These are phyloP conservation scores for Plagodis pulveraria DNA, from an alignment of 2,888 invertebrate genomes.

Conservation along the genomic window DNA sequence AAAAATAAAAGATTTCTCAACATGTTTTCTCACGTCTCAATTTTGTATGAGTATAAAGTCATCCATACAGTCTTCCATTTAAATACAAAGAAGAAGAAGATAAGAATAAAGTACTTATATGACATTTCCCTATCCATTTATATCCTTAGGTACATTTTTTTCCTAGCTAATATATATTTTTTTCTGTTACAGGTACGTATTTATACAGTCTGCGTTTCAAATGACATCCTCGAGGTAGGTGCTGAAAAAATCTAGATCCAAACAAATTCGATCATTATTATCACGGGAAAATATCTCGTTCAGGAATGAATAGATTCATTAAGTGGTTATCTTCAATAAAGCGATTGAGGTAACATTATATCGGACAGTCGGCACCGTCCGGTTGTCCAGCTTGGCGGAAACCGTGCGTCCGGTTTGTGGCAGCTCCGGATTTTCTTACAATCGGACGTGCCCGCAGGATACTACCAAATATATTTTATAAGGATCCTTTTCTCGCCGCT, in stretches of 20 bases:
- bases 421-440: slow-evolving; percentile 58
- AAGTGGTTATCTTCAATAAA: slow-evolving; percentile 28
- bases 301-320: slow-evolving; percentile 13
- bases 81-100: no score
- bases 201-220: background rate
- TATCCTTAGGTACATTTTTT: background rate
- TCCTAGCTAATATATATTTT: slow-evolving; percentile 5
- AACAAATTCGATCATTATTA: no score
- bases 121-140: no score
- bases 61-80: no score
- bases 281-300: background rate
- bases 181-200: slow-evolving; percentile 67
- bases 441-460: slow-evolving; percentile 63
- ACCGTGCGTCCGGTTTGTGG: slow-evolving; percentile 59
- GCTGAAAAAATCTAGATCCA: background rate
- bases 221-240: background rate
- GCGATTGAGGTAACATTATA: slow-evolving; percentile 32
- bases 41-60: no score
- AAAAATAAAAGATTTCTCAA: no score
- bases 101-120: no score
- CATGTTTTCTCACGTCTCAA: background rate
- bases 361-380: slow-evolving; percentile 47
- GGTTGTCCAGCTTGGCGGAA: slow-evolving; percentile 56
- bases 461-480: slow-evolving; percentile 66
- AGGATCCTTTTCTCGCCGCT: slow-evolving; percentile 53